Evolutionary conservation across 2,113 vertebrate genomes (phyloP).

Genomic region (Microtus pennsylvanicus): DNA sequence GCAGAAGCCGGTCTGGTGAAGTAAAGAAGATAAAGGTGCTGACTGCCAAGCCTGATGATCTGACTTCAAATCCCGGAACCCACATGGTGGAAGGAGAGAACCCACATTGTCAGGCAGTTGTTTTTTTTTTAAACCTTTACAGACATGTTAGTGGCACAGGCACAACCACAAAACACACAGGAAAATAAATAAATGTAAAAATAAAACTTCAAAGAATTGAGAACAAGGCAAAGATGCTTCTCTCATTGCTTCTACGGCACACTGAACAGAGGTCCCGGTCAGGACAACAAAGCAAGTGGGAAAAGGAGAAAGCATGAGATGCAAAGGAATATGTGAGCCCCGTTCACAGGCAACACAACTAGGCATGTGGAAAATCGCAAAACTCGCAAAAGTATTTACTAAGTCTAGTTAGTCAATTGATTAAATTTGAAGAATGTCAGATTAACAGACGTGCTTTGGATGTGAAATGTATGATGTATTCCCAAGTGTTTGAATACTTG

Average conservation of each 20-base stretch:
- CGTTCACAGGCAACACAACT: neutral
- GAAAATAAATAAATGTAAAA: neutral
- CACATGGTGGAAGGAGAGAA: neutral
- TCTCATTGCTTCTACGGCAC: neutral
- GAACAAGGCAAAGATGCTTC: neutral
- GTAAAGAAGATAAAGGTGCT: neutral
- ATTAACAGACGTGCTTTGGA: neutral
- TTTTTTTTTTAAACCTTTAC: neutral
- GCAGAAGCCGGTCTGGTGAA: neutral
- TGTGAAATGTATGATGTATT: neutral
- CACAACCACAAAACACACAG: neutral
- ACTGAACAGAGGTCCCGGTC: neutral
- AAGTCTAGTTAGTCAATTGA: conserved; percentile 4
- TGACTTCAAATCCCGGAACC: neutral
- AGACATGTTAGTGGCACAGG: neutral
- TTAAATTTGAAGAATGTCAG: neutral
- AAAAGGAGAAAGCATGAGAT: neutral
- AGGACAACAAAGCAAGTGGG: neutral
- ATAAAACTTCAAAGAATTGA: neutral
- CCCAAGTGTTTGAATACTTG: too few species aligned
- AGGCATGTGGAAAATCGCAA: neutral
- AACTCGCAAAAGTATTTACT: neutral
- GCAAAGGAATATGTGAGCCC: conserved; percentile 3
- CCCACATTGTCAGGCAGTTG: too few species aligned
- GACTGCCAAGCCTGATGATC: neutral